Evolutionary conservation across 1,140 invertebrate genomes (phyloP).

Genomic region (Wasmannia auropunctata): DNA sequence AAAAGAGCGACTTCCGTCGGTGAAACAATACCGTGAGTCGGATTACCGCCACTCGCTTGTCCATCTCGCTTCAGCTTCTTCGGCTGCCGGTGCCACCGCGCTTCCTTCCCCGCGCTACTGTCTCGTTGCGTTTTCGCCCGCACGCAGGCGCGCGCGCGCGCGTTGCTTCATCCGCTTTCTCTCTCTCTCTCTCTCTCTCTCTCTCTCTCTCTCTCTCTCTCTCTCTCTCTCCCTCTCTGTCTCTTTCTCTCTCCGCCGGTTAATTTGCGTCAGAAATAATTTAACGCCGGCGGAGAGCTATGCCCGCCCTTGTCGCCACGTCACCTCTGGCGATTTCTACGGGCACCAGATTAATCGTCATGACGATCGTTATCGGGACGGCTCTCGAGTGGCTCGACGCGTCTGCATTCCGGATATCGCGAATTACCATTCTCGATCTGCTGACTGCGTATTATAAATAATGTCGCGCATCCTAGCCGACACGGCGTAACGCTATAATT

Average conservation of each 20-base stretch:
- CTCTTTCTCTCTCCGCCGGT: neutral
- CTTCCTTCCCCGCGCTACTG: slow-evolving; percentile 17
- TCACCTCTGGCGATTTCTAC: slow-evolving; percentile 55
- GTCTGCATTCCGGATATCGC: slow-evolving; percentile 55
- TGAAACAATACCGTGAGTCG: slow-evolving; percentile 77
- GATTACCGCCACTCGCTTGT: slow-evolving; percentile 55
- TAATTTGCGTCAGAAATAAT: slow-evolving; percentile 74
- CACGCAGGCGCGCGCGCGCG: slow-evolving; percentile 32
- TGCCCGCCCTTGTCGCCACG: slow-evolving; percentile 51
- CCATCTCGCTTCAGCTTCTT: slow-evolving; percentile 31
- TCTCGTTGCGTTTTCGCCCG: slow-evolving; percentile 33
- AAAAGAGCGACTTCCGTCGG: slow-evolving; percentile 79
- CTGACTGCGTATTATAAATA: slow-evolving; percentile 49
- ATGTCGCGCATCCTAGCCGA: slow-evolving; percentile 40
- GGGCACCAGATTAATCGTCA: slow-evolving; percentile 52
- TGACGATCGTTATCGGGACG: slow-evolving; percentile 50
- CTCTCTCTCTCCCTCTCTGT: too few species aligned
- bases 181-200: too few species aligned
- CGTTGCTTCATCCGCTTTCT: slow-evolving; percentile 27
- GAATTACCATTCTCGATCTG: slow-evolving; percentile 49
- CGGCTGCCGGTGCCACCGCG: neutral
- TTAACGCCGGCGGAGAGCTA: slow-evolving; percentile 39
- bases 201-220: too few species aligned
- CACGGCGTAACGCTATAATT: slow-evolving; percentile 18
- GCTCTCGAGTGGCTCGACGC: slow-evolving; percentile 25